A percentile compares a stretch with the other conserved stretches of the same genome.
Conservation (phyloP, 2,797 vertebrate species). For the Carapus acus region DNA sequence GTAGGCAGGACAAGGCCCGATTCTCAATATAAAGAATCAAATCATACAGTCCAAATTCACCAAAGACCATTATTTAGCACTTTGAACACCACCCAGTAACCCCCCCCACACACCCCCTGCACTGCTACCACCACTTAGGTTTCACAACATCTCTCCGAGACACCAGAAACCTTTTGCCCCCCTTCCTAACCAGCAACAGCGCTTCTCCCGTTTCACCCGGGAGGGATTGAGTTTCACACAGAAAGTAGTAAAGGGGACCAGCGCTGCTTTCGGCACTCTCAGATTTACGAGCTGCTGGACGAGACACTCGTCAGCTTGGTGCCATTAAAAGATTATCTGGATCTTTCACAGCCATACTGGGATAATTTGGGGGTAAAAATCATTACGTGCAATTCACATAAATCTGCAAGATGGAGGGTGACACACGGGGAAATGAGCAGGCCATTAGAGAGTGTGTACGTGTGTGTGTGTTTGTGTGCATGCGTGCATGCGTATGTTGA, state of each 20-base stretch:
- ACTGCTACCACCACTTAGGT: not conserved
- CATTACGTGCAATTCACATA: conserved; percentile 50
- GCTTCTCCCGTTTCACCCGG: conserved; percentile 25
- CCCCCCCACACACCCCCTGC: too few species aligned
- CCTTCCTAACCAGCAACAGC: conserved; percentile 6
- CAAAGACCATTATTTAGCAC: not conserved
- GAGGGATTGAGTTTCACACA: conserved; percentile 34
- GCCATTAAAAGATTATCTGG: conserved; percentile 63
- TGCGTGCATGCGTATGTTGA: conserved; percentile 7
- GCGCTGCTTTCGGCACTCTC: conserved; percentile 32
- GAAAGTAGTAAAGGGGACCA: conserved; percentile 23
- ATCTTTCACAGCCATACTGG: conserved; percentile 45
- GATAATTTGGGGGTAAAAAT: conserved; percentile 51
- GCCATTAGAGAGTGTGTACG: conserved; percentile 9
- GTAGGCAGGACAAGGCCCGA: too few species aligned
- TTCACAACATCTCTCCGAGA: conserved; percentile 1
- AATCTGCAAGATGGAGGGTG: conserved; percentile 44
- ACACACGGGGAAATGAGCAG: conserved; percentile 8
- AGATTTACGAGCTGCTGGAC: conserved; percentile 53
- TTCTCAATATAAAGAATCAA: not conserved
- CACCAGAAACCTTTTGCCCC: not conserved
- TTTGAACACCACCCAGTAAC: not conserved
- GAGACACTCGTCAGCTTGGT: conserved; percentile 47
- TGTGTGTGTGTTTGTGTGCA: too few species aligned
- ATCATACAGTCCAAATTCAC: not conserved